Base-by-base conservation (phyloP, 2,797 vertebrate genomes). In the Argya squamiceps region DNA sequence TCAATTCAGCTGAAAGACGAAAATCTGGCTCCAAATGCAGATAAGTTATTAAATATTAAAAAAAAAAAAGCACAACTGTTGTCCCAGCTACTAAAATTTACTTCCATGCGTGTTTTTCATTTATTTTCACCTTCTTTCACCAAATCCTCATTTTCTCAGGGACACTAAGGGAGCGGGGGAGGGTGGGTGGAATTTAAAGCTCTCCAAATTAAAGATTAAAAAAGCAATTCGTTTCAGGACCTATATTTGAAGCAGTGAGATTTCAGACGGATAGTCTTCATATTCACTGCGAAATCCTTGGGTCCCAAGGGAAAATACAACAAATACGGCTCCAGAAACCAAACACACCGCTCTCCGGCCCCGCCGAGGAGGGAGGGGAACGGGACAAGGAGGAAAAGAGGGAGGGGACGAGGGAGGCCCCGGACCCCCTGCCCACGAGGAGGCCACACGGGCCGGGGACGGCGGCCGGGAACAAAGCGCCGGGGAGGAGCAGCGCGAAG, bases 391-490 rank as follows among this genome's bases (percentile, higher is more conserved):
- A 50, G 37, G 19, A 62, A 2, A 24, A 12, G 12, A 27, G 36
- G 22, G 34, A 69, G 11, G 19, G 50, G 5, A 23, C 10, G 29
- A 20, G 32, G 32, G 39, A 12, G 18, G 37, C 16, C 15, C 19
- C 32, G 3, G 26, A 11, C 1, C 11, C 44, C 3, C 34, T 2
- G 49, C 5, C 34, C 56, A 12, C 3, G 34, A 21, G 16, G 37
- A 62, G 77, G 65, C 78, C 46, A 32, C 29, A 43, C 1, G 11
- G 63, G 10, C 46, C 24, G 10, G 12, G 26, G 15, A 8, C 17
- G 32, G 12, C 24, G 11, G 56, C 67, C 69, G 34, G 23, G 81
- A 87, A 96, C 92, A 94, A 96, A 89, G 88, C 43, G 32, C 17
- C 37, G 30, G 47, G 75, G n/a, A 26, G 7, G n/a, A 74, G 59